Evolutionary conservation across 2,797 vertebrate genomes (phyloP).

Genomic region (Falco peregrinus): DNA sequence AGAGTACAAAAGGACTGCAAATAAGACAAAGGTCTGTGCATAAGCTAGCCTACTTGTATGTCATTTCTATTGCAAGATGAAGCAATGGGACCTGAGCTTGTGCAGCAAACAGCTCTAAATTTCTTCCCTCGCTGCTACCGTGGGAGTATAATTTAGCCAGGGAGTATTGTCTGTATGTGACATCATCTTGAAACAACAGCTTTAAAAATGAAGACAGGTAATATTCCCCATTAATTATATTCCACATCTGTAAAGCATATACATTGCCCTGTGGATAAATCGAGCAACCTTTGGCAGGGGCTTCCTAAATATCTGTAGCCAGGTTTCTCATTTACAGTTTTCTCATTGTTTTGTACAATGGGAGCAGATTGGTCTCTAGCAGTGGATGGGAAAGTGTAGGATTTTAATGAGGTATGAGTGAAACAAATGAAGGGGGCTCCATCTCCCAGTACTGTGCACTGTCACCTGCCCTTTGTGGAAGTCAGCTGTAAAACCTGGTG

Average conservation of each 20-base stretch:
- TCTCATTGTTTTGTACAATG: background rate
- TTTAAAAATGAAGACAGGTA: conserved; percentile 16
- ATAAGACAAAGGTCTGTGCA: conserved; percentile 1
- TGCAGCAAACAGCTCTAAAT: conserved; percentile 4
- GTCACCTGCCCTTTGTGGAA: background rate
- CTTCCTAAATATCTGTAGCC: background rate
- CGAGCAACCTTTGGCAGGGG: background rate
- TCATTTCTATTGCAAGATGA: conserved; percentile 20
- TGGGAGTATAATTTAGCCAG: conserved; percentile 10
- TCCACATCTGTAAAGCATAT: conserved; percentile 17
- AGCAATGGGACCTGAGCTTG: background rate
- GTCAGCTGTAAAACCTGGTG: background rate
- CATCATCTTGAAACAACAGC: conserved; percentile 22
- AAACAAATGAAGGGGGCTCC: background rate
- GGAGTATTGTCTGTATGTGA: background rate
- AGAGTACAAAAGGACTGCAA: background rate
- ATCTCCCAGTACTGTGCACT: background rate
- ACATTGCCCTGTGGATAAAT: background rate
- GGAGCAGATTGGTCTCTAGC: background rate
- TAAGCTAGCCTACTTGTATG: background rate
- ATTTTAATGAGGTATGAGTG: background rate
- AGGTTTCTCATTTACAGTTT: conserved; percentile 6
- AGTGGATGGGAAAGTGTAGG: background rate
- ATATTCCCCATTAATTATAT: conserved; percentile 12
- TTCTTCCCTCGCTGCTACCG: background rate